Percentiles rank a stretch among this genome's conserved stretches.
Evolutionary conservation across 2,888 invertebrate genomes (phyloP).

Genomic region (Psococerastis gibbosa): DNA sequence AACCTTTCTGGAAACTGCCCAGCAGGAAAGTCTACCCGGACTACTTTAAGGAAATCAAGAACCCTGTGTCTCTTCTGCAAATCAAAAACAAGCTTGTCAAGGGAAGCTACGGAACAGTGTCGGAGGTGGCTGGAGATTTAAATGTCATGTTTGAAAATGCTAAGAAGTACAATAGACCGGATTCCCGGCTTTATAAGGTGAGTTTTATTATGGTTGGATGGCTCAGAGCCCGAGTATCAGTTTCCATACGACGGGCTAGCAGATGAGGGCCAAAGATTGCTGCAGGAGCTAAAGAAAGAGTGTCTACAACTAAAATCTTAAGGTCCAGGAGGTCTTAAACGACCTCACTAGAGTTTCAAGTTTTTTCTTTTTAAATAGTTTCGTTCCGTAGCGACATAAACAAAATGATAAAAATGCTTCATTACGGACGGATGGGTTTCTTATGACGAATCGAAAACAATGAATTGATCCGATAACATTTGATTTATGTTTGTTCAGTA

Average conservation of each 20-base stretch:
- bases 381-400: too few relatives aligned
- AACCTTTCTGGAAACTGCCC: constrained; percentile 86
- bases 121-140: constrained; percentile 82
- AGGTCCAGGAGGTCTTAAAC: too few relatives aligned
- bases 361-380: too few relatives aligned
- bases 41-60: constrained; percentile 92
- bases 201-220: too few relatives aligned
- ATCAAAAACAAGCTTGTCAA: constrained; percentile 68
- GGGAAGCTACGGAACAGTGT: constrained; percentile 64
- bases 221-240: too few relatives aligned
- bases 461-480: too few relatives aligned
- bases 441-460: too few relatives aligned
- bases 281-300: neutral
- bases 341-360: too few relatives aligned
- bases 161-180: constrained; percentile 65
- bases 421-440: too few relatives aligned
- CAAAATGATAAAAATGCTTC: too few relatives aligned
- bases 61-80: constrained; percentile 84
- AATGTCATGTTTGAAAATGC: constrained; percentile 96
- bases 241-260: too few relatives aligned
- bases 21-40: constrained; percentile 84
- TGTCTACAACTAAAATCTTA: neutral
- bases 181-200: constrained; percentile 64
- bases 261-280: neutral
- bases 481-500: too few relatives aligned